Evolutionary conservation across 2,797 vertebrate genomes (phyloP).

Genomic region (Sebastes miniatus): DNA sequence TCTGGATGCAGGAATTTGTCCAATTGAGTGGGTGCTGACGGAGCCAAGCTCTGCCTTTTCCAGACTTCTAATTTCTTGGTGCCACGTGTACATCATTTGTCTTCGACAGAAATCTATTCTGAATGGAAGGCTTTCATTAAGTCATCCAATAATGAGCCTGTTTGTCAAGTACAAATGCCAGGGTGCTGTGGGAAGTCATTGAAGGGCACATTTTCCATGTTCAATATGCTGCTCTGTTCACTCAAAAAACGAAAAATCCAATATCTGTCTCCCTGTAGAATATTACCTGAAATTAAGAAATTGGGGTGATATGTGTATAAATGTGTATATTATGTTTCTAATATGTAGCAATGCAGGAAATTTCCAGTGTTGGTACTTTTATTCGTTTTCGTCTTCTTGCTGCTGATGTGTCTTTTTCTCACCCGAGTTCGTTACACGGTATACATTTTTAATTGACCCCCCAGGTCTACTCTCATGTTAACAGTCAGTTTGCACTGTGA

Average conservation of each 20-base stretch:
- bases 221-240: constrained; percentile 51
- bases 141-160: constrained; percentile 78
- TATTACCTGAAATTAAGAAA: constrained; percentile 25
- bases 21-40: constrained; percentile 54
- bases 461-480: constrained; percentile 47
- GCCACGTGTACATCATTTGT: constrained; percentile 67
- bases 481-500: constrained; percentile 58
- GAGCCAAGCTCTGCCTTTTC: constrained; percentile 48
- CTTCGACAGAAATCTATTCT: constrained; percentile 71
- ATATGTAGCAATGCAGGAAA: not conserved
- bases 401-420: constrained; percentile 11
- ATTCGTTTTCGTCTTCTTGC: not conserved
- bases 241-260: constrained; percentile 14
- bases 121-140: constrained; percentile 77
- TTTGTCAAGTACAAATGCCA: constrained; percentile 74
- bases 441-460: constrained; percentile 66
- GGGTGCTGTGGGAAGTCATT: constrained; percentile 61
- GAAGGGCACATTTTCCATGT: constrained; percentile 61
- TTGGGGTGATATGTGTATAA: not conserved
- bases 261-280: constrained; percentile 21
- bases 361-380: not conserved
- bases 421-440: not conserved
- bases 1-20: constrained; percentile 55
- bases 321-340: not conserved
- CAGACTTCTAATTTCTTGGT: constrained; percentile 67